Evolutionary conservation across 2,797 vertebrate species (phyloP).

Genomic region (Enoplosus armatus): DNA sequence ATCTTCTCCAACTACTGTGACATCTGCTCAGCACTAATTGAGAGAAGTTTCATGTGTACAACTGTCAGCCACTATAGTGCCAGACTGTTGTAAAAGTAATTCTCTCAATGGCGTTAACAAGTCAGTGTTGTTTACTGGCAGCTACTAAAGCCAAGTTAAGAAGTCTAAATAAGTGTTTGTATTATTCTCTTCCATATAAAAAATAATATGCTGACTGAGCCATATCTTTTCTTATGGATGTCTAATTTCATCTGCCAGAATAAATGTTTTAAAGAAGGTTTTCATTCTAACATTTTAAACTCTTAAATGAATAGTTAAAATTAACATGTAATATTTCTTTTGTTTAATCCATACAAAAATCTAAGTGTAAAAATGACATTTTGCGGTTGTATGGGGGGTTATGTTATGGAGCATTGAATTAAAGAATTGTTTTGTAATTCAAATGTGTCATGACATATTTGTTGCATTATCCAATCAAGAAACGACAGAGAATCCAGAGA

Average conservation of each 20-base stretch:
- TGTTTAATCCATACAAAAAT: too few species aligned
- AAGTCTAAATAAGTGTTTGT: background rate
- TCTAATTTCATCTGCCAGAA: background rate
- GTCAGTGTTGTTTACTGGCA: constrained; percentile 50
- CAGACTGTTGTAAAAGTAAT: constrained; percentile 71
- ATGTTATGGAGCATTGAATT: background rate
- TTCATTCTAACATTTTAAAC: background rate
- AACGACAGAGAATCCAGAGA: background rate
- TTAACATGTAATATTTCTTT: background rate
- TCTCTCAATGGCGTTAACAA: constrained; percentile 60
- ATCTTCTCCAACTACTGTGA: constrained; percentile 67
- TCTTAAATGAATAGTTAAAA: background rate
- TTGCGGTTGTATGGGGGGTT: too few species aligned
- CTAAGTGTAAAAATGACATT: too few species aligned
- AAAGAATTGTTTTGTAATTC: background rate
- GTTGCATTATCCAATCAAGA: background rate
- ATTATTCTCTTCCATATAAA: background rate
- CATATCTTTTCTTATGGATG: background rate
- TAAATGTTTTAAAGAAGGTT: background rate
- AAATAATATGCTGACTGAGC: background rate
- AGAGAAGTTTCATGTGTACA: constrained; percentile 63
- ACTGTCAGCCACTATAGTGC: constrained; percentile 56
- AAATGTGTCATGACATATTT: background rate
- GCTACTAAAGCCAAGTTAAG: constrained; percentile 4
- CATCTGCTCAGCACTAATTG: constrained; percentile 81